Conservation (phyloP, 2,888 invertebrate genomes). For the Augiades crinisus region DNA sequence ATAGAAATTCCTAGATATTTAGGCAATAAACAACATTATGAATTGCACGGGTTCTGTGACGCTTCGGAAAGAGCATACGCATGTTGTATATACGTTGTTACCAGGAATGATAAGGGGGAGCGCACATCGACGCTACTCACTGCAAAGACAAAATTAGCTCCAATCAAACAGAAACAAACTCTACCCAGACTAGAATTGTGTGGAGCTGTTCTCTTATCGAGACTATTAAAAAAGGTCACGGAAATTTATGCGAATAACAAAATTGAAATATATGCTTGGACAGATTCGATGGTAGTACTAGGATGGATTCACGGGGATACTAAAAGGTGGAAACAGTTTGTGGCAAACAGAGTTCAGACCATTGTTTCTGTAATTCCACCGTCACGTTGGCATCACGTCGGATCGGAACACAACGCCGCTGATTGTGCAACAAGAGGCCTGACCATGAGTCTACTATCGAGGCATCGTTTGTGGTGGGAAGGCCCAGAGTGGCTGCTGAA, state of each 20-base stretch:
- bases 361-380: conserved; percentile 10
- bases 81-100: background rate
- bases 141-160: conserved; percentile 19
- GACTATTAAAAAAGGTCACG: background rate
- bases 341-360: conserved; percentile 16
- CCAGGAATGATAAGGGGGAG: background rate
- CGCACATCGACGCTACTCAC: conserved; percentile 2
- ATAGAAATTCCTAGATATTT: background rate
- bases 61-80: background rate
- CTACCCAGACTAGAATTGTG: conserved; percentile 4
- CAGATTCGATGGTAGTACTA: background rate
- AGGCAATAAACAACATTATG: background rate
- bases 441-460: conserved; percentile 1
- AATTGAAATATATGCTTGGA: background rate
- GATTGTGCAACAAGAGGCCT: conserved; percentile 22
- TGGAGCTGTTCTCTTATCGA: background rate
- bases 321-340: conserved; percentile 17
- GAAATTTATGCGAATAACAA: background rate
- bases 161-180: conserved; percentile 5
- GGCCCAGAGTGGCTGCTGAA: conserved; percentile 17
- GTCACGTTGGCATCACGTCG: conserved; percentile 10
- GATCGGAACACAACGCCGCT: conserved; percentile 13
- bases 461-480: background rate
- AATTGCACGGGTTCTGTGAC: conserved; percentile 6
- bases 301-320: background rate